Evolutionary conservation across 1,140 invertebrate species (phyloP).

Genomic region (Heliconius himera): DNA sequence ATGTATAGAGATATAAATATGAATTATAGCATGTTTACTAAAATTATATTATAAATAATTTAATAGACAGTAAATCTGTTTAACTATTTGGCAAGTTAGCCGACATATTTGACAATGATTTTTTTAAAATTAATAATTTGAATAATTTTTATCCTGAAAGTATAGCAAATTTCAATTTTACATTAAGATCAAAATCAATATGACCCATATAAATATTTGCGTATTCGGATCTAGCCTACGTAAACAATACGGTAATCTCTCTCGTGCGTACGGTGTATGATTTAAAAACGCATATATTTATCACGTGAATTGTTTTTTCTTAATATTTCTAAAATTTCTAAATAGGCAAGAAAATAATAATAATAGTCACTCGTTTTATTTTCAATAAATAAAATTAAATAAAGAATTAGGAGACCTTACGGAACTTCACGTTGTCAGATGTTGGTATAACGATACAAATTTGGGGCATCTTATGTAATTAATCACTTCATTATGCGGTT

Average conservation of each 20-base stretch:
- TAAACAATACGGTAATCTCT: background rate
- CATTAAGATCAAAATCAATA: background rate
- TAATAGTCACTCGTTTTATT: too few species aligned
- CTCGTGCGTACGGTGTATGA: background rate
- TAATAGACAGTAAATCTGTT: background rate
- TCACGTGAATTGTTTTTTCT: too few species aligned
- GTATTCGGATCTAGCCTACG: background rate
- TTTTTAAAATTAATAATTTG: background rate
- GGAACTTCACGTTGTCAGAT: background rate
- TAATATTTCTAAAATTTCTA: too few species aligned
- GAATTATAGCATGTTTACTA: background rate
- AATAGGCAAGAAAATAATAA: too few species aligned
- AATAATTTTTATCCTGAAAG: too few species aligned
- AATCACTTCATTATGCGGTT: conserved; percentile 1
- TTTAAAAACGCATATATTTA: background rate
- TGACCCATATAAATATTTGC: background rate
- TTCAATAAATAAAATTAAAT: too few species aligned
- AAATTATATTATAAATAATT: background rate
- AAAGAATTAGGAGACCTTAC: too few species aligned
- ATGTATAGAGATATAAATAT: background rate
- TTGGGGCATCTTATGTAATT: background rate
- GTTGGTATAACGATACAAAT: background rate
- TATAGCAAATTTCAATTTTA: background rate
- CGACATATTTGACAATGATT: background rate
- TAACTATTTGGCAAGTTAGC: background rate